phyloP scores from a whole-genome alignment of 2,113 vertebrate species.

The Datnioides undecimradiatus region DNA sequence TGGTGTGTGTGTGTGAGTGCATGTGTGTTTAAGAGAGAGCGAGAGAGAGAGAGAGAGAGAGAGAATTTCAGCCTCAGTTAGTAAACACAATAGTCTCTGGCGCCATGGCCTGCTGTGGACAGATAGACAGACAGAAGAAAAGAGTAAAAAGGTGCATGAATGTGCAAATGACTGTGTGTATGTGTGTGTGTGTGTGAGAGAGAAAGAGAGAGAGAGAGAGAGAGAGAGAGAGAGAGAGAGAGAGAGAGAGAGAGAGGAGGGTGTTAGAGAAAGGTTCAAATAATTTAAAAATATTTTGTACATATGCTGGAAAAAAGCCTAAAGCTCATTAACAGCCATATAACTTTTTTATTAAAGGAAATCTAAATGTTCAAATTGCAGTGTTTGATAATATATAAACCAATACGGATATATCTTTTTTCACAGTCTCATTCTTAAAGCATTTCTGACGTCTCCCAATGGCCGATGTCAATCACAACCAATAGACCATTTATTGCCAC shows the following conservation, averaged over 20 bases:
- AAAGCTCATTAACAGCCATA: background rate
- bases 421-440: background rate
- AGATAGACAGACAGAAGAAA: constrained; percentile 39
- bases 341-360: background rate
- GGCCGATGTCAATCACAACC: background rate
- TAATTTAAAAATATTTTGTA: too few relatives aligned
- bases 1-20: background rate
- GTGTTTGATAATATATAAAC: background rate
- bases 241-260: too few relatives aligned
- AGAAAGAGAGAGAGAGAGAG: background rate
- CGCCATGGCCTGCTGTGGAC: constrained; percentile 89
- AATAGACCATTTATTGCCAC: background rate
- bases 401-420: background rate
- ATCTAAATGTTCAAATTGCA: background rate
- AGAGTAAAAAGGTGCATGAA: constrained; percentile 13
- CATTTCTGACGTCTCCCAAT: background rate
- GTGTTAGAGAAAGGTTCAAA: too few relatives aligned
- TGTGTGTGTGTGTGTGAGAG: constrained; percentile 1
- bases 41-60: constrained; percentile 28
- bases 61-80: constrained; percentile 91
- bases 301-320: too few relatives aligned
- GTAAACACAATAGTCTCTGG: constrained; percentile 95
- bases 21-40: background rate
- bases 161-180: constrained; percentile 7
- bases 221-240: background rate